phyloP scores from a whole-genome alignment of 2,888 invertebrate species.

The Acanthoscelides obtectus region DNA sequence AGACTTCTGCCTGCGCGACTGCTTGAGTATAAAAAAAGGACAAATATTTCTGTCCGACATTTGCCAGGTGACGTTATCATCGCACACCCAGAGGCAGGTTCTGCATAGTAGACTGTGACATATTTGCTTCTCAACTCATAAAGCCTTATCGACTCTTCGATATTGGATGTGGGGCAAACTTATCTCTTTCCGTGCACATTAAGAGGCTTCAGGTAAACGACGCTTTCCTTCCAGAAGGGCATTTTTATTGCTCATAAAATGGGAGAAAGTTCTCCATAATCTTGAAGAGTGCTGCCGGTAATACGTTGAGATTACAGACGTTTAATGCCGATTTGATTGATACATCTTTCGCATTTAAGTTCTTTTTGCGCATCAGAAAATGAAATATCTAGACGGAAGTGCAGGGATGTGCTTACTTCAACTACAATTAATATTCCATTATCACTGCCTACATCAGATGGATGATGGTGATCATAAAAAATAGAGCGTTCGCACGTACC shows the following conservation, averaged over 20 bases:
- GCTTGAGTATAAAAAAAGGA: too few species aligned
- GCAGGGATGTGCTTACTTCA: too few species aligned
- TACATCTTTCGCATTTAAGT: background rate
- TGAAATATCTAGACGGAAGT: too few species aligned
- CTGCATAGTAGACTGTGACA: too few species aligned
- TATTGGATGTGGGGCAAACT: background rate
- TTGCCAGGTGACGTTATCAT: too few species aligned
- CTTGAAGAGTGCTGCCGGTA: background rate
- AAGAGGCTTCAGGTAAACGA: background rate
- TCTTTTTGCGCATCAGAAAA: background rate
- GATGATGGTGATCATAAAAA: too few species aligned
- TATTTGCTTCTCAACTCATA: background rate
- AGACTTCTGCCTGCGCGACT: too few species aligned
- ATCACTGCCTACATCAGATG: too few species aligned
- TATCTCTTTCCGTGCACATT: background rate
- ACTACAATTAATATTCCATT: too few species aligned
- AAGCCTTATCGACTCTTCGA: background rate
- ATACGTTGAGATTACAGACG: background rate
- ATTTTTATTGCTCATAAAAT: background rate
- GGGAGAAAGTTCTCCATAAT: background rate
- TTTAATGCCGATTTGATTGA: background rate
- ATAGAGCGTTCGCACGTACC: too few species aligned
- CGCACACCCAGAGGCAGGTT: too few species aligned
- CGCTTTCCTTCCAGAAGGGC: background rate
- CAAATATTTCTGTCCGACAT: too few species aligned